Base-by-base conservation (phyloP, 2,797 vertebrate species). In the Helarctos malayanus region DNA sequence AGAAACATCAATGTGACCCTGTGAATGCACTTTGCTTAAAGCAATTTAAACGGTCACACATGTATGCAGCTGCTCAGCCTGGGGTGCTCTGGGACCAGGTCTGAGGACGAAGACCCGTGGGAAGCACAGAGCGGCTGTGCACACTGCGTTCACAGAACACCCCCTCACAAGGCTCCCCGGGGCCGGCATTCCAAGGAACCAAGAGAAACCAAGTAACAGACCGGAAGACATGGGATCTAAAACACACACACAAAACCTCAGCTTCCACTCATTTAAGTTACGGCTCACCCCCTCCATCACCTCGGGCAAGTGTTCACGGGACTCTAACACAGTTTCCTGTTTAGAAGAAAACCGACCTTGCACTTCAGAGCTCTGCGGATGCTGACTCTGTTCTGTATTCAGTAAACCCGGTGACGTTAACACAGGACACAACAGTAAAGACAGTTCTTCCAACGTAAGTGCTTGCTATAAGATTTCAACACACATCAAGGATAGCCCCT, bases 401-500 rank as follows among this genome's bases (percentile, higher is more conserved):
- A 38, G 25, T 8, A 61, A 92, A 61, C 16, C 2, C 49, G 6
- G 18, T 56, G 54, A 56, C 54, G 2, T 56, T 59, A 73, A 56
- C 69, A 87, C 10, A 52, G 16, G 52, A 41, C 23, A 10, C 47
- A 41, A 38, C 27, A n/a, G 12, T 41, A 61, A 49, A 65, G 61
- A 49, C 16, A 14, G 61, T 23, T 5, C 6, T 13, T 68, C 32
- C 32, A 57, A 32, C 15, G 49, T 19, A 61, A 41, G 32, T 79
- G 49, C 84, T 88, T 59, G 95, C 8, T 61, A 12, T 35, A 79
- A n/a, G n/a, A 90, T 61, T 78, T 71, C 57, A 94, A 95, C 65
- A 10, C 32, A 32, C 32, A 93, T 3, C 12, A 95, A 93, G 80
- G 96, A 97, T 95, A 54, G 65, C 92, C 45, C 61, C 98, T 98